Base-by-base conservation (phyloP, 2,888 invertebrate species). In the Tanypteryx hageni region DNA sequence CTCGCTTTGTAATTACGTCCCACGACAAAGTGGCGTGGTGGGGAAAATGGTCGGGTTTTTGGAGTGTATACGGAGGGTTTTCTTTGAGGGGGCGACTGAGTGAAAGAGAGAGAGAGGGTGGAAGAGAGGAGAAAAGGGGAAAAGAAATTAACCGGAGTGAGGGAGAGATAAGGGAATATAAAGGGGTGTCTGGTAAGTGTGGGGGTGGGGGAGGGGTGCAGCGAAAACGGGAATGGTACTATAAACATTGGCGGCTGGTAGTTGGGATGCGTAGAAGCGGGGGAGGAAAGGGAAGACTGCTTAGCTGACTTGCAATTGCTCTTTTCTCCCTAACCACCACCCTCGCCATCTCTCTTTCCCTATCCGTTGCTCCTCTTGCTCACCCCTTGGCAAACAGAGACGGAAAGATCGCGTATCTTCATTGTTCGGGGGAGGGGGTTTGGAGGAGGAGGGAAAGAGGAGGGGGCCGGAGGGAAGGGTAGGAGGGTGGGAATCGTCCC, bases 391-490 rank as follows among this genome's bases (percentile, higher is more conserved):
- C 61, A 89, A 64, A 31, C 89, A 68, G 89, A 89, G 68, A 89
- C 64, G 64, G 44, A 68, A 89, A 89, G 89, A 89, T 89, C 89
- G 44, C 89, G 89, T 89, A 89, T 89, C 89, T 89, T 89, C 89
- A 89, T 89, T 89, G 89, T 89, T 89, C 18, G 89, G n/a, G 22
- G 10, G 27, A 4, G 27, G 76, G 76, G 76, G n/a, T n/a, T n/a
- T n/a, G n/a, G n/a, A n/a, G n/a, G n/a, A n/a, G n/a, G n/a, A n/a
- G n/a, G n/a, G n/a, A n/a, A n/a, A n/a, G n/a, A n/a, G n/a, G n/a
- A n/a, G n/a, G n/a, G 5, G 5, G 44, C 5, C 44, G 44, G 44
- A 44, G 44, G 44, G 44, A 5, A 44, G 44, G 57, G 83, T 56
- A 56, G 14, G 44, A 83, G 83, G 83, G 57, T 44, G 83, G 56